phyloP scores from a whole-genome alignment of 2,888 invertebrate species.

The Dasysyrphus albostriatus region DNA sequence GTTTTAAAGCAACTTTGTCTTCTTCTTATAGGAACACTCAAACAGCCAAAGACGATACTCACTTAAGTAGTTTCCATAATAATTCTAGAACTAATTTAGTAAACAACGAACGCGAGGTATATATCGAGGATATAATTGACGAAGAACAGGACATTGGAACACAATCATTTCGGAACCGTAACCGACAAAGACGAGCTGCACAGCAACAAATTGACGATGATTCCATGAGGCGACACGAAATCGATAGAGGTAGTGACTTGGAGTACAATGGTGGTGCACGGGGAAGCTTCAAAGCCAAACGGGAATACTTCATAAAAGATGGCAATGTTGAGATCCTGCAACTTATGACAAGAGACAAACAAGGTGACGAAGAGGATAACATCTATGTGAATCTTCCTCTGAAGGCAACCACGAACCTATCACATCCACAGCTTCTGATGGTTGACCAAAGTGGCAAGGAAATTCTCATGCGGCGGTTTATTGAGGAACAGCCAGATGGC shows the following conservation, averaged over 20 bases:
- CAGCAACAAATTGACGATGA: constrained; percentile 88
- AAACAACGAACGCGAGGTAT: constrained; percentile 82
- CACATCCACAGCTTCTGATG: constrained; percentile 87
- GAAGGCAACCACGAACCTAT: constrained; percentile 85
- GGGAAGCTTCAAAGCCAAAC: constrained; percentile 83
- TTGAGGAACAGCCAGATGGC: constrained; percentile 91
- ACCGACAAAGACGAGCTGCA: constrained; percentile 77
- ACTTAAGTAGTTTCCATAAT: constrained; percentile 82
- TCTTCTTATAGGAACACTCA: constrained; percentile 80
- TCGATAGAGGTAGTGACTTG: constrained; percentile 90
- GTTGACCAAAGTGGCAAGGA: constrained; percentile 93
- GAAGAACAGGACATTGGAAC: constrained; percentile 78
- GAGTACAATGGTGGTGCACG: constrained; percentile 82
- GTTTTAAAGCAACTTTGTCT: neutral
- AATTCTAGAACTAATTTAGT: constrained; percentile 84
- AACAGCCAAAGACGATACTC: constrained; percentile 82
- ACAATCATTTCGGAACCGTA: constrained; percentile 67
- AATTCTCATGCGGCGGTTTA: constrained; percentile 92
- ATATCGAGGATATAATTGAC: constrained; percentile 81
- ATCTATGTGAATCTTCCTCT: constrained; percentile 86
- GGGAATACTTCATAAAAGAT: constrained; percentile 92
- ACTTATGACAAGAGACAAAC: constrained; percentile 90
- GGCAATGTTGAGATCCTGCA: constrained; percentile 93
- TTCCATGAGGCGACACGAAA: constrained; percentile 90
- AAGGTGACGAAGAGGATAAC: constrained; percentile 86